Evolutionary conservation across 1,140 invertebrate species (phyloP), one percentile per base, ranked within the genome.

Genomic region (Drosophila yakuba): DNA sequence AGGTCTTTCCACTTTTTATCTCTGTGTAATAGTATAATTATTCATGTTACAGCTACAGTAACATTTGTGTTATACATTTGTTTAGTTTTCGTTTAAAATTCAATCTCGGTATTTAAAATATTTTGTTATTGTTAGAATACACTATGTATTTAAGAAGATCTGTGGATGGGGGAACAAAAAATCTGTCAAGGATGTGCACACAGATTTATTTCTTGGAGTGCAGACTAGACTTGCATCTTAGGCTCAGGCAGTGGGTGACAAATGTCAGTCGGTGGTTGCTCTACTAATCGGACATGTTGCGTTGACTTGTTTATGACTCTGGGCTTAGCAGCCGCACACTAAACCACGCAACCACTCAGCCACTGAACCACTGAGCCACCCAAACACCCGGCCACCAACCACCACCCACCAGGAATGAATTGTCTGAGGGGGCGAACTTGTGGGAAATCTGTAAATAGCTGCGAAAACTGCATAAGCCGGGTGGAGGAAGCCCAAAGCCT

Each of bases 281-380:
- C 84, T 89, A 88, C 84, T 89, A 88, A 88, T 88, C 84, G 84
- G 84, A 88, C 84, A 88, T 88, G 84, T 88, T 88, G 84, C 84
- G 77, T 84, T 88, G 83, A 88, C 84, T 88, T 88, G 83, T 88
- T 88, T 88, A 88, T 88, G 85, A 88, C 84, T 84, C 63, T 57
- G 45, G 89, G 85, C 84, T 89, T 89, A 88, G 68, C 64, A 45
- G 41, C 73, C 61, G 64, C 58, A 52, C 47, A 75, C 62, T 39
- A 41, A 59, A 52, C 60, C 47, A 23, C 45, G 15, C 47, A 32
- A n/a, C 25, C 47, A 32, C 14, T n/a, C 47, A 50, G 2, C 12
- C 55, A 50, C 32, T 36, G 60, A 54, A 45, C 20, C 47, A 57
- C 15, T 20, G 20, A 20, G 20, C 20, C 20, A 25, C 36, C 41